Conservation (phyloP, 2,888 invertebrate genomes). For the Eilema caniola region DNA sequence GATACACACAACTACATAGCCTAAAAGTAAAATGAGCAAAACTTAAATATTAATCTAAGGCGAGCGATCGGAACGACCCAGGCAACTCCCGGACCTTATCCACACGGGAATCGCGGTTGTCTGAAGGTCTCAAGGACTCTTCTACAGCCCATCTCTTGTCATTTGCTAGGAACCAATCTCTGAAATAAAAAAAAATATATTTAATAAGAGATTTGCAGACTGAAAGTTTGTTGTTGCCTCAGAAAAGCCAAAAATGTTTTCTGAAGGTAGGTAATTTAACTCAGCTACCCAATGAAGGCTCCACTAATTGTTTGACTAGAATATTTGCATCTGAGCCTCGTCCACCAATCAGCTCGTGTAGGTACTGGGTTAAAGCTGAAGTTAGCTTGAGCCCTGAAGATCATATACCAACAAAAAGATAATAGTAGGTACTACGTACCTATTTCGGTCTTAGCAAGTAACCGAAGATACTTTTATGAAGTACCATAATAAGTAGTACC, state of each 20-base stretch:
- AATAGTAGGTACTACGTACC: too few species aligned
- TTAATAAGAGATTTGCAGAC: not conserved
- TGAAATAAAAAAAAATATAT: slow-evolving; percentile 54
- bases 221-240: too few species aligned
- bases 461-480: not conserved
- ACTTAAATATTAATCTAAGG: slow-evolving; percentile 77
- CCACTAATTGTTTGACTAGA: not conserved
- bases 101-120: slow-evolving; percentile 67
- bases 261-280: too few species aligned
- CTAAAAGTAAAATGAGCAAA: not conserved
- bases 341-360: not conserved
- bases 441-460: not conserved
- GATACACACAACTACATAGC: not conserved
- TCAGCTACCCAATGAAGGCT: too few species aligned
- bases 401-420: too few species aligned
- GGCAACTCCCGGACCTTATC: slow-evolving; percentile 76
- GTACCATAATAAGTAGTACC: too few species aligned
- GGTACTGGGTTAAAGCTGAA: not conserved
- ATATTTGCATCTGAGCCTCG: not conserved
- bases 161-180: slow-evolving; percentile 87
- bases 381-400: too few species aligned
- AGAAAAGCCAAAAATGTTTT: too few species aligned
- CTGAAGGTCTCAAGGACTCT: slow-evolving; percentile 80
- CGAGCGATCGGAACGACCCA: slow-evolving; percentile 87
- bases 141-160: slow-evolving; percentile 88